phyloP scores from a whole-genome alignment of 2,888 invertebrate genomes.

The Eupithecia vulgata region DNA sequence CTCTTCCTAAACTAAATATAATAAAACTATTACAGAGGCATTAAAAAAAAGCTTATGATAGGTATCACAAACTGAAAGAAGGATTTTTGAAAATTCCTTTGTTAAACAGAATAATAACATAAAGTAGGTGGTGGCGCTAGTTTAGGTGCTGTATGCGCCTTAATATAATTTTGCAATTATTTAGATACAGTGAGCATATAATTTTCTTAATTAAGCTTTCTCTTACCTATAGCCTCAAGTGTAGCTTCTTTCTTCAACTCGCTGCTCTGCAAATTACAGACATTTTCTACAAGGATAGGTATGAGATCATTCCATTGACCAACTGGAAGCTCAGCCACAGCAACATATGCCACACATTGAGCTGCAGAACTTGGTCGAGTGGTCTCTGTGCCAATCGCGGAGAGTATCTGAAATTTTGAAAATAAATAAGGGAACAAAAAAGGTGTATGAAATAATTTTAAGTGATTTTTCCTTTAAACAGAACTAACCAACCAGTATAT shows the following conservation, averaged over 20 bases:
- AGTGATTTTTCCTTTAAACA: background rate
- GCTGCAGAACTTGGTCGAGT: slow-evolving; percentile 98
- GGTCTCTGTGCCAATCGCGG: slow-evolving; percentile 97
- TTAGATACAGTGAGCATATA: background rate
- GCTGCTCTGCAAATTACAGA: slow-evolving; percentile 92
- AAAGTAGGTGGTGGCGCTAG: too few species aligned
- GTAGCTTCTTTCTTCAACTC: slow-evolving; percentile 98
- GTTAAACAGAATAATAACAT: too few species aligned
- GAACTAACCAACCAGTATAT: background rate
- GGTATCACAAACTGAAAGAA: too few species aligned
- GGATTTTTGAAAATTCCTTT: too few species aligned
- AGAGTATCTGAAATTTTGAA: slow-evolving; percentile 88
- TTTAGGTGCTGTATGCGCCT: too few species aligned
- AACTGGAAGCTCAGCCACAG: slow-evolving; percentile 96
- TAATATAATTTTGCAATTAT: background rate
- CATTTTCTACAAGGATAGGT: slow-evolving; percentile 93
- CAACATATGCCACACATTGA: slow-evolving; percentile 99
- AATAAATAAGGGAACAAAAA: too few species aligned
- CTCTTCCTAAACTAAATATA: too few species aligned
- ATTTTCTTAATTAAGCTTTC: background rate
- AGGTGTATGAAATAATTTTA: background rate
- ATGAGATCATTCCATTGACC: slow-evolving; percentile 97
- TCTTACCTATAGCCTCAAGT: slow-evolving; percentile 95
- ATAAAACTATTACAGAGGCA: too few species aligned
- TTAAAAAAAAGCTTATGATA: too few species aligned